phyloP scores from a whole-genome alignment of 2,113 vertebrate species.

The Thunnus thynnus region DNA sequence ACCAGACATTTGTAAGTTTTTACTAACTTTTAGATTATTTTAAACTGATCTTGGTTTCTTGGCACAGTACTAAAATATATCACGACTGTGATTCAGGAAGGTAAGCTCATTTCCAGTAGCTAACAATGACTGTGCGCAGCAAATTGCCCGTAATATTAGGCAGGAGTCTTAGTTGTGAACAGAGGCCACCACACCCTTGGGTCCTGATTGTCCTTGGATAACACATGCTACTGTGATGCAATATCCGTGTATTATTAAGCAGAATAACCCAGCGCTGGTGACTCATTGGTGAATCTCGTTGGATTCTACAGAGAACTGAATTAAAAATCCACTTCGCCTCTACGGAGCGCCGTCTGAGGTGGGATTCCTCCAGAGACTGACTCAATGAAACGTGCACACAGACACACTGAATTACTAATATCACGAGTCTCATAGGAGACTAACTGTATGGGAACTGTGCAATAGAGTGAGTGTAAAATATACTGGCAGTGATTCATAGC shows the following conservation, averaged over 20 bases:
- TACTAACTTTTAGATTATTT: neutral
- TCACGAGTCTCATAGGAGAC: neutral
- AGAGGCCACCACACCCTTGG: conserved; percentile 48
- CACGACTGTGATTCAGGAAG: conserved; percentile 20
- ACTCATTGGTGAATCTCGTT: conserved; percentile 50
- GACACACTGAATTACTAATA: neutral
- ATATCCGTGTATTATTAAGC: conserved; percentile 78
- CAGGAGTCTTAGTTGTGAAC: neutral
- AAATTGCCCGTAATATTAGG: conserved; percentile 43
- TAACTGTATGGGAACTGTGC: neutral
- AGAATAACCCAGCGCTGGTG: conserved; percentile 43
- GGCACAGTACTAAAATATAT: neutral
- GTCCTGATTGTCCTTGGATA: conserved; percentile 65
- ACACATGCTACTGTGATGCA: conserved; percentile 62
- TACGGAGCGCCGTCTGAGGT: neutral
- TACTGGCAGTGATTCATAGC: neutral
- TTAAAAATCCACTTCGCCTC: conserved; percentile 3
- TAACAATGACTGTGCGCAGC: conserved; percentile 52
- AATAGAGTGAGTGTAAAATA: neutral
- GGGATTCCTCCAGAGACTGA: conserved; percentile 9
- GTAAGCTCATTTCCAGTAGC: conserved; percentile 63
- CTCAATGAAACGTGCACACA: conserved; percentile 14
- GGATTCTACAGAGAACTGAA: neutral
- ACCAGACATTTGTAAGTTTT: neutral
- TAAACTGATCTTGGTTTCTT: neutral